Evolutionary conservation across 2,797 vertebrate genomes (phyloP).

Genomic region (Lutjanus campechanus): DNA sequence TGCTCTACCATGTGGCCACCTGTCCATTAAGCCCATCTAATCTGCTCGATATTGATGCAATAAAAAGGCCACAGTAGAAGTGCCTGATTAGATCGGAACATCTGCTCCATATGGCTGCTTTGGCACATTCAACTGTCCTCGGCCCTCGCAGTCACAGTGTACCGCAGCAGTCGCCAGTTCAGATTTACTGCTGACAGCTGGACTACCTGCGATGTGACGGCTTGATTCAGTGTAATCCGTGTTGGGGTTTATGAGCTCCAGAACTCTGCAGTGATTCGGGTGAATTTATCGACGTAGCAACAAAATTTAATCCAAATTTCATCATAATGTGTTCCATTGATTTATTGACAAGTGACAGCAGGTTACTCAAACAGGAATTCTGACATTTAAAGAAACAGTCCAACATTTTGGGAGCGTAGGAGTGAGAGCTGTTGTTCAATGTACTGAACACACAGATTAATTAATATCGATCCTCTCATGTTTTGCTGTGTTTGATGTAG

Average conservation of each 20-base stretch:
- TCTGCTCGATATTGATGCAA: constrained; percentile 62
- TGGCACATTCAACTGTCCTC: background rate
- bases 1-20: constrained; percentile 38
- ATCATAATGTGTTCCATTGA: background rate
- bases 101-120: constrained; percentile 52
- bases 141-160: background rate
- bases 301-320: background rate
- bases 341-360: background rate
- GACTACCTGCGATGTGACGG: constrained; percentile 17
- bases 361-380: background rate
- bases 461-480: no score
- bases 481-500: no score
- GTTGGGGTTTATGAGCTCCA: constrained; percentile 7
- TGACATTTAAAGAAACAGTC: background rate
- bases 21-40: constrained; percentile 66
- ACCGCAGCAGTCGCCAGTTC: constrained; percentile 3
- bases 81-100: constrained; percentile 61
- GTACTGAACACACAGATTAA: no score
- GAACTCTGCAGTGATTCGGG: background rate
- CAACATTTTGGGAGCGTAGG: background rate
- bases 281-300: background rate
- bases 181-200: constrained; percentile 45
- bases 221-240: constrained; percentile 11
- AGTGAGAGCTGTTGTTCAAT: no score
- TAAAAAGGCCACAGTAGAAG: constrained; percentile 57